Base-by-base conservation (phyloP, 2,113 vertebrate genomes). In the Scomber scombrus region DNA sequence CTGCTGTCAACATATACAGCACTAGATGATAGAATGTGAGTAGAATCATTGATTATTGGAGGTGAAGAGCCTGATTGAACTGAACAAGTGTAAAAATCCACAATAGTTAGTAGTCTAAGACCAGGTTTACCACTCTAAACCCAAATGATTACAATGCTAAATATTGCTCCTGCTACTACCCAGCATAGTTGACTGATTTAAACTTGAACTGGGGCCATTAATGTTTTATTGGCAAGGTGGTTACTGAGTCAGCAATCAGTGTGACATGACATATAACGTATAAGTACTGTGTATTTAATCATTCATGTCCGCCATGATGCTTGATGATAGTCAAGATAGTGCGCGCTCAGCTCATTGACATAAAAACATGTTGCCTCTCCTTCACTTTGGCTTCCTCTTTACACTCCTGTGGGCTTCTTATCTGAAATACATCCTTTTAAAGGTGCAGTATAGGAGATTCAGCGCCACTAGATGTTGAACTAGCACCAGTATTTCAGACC, bases 201-300 rank as follows among this genome's bases (percentile, higher is more conserved):
- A 31, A 55, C 19, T 47, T 15, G 21, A 72, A 3, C 43, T 31
- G 0, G n/a, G 71, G 15, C 54, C 16, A 5, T 50, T 13, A 26
- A 71, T 47, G 56, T 71, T 80, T 62, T 75, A 65, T 82, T 68
- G 70, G 31, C 69, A 19, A 43, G 15, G 0, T 43, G 26, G 50
- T 66, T 81, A 80, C 50, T 71, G 56, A 40, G 49, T 81, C 80
- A 77, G 76, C 26, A 60, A 72, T 71, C 54, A 49, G 61, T 16
- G 52, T 23, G 79, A 76, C 61, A 26, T 78, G 63, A 80, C 31
- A 16, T 51, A 80, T 81, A 65, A 72, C 19, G 19, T 80, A 40
- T 64, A 73, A 83, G 43, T 81, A 74, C 70, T 70, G 81, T 71
- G 78, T 72, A 19, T 82, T 92, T 84, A 88, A 88, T 85, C 73